phyloP scores from a whole-genome alignment of 2,797 vertebrate species.

The Pterois miles region DNA sequence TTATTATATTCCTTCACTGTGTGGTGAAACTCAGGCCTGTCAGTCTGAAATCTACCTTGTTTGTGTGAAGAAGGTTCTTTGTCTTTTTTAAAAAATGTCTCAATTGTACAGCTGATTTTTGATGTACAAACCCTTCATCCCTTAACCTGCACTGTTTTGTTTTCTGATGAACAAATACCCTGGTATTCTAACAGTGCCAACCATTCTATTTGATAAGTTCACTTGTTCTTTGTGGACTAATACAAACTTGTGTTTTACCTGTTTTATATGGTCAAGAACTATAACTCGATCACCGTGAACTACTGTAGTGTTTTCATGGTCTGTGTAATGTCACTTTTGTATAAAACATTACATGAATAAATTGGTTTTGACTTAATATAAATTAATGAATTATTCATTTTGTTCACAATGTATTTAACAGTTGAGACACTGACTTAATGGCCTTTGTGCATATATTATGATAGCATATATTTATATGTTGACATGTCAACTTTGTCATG shows the following conservation, averaged over 20 bases:
- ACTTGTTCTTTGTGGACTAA: background rate
- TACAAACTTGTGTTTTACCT: background rate
- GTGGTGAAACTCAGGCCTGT: background rate
- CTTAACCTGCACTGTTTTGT: background rate
- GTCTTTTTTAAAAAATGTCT: background rate
- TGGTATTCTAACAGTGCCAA: constrained; percentile 51
- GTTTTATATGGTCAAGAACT: background rate
- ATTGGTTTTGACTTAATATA: constrained; percentile 3
- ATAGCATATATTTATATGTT: background rate
- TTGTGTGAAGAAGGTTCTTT: too few relatives aligned
- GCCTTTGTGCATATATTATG: too few relatives aligned
- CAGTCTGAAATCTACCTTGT: background rate
- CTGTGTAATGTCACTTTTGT: constrained; percentile 21
- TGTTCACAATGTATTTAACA: background rate
- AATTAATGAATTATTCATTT: background rate
- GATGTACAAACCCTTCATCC: background rate
- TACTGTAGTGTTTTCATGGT: background rate
- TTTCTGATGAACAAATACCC: background rate
- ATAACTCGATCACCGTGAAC: background rate
- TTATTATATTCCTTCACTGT: background rate
- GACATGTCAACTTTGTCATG: background rate
- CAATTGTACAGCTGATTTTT: background rate
- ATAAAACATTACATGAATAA: constrained; percentile 16
- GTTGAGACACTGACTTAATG: background rate
- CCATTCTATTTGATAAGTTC: background rate